Evolutionary conservation across 1,140 invertebrate genomes (phyloP).

Genomic region (Gonioctena quinquepunctata): DNA sequence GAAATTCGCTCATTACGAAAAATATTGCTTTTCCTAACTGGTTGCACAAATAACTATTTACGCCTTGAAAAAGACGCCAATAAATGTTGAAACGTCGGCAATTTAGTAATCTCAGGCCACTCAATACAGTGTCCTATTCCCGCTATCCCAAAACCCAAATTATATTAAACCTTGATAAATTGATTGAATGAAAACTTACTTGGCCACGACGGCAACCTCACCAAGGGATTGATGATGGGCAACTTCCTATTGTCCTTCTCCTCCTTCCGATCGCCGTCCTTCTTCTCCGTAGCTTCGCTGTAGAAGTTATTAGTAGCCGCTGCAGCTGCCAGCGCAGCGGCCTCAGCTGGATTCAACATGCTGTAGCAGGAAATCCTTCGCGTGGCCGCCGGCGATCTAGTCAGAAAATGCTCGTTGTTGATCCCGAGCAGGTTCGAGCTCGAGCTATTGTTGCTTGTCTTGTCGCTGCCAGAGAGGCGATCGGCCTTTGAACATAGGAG

Average conservation of each 20-base stretch:
- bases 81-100: too few species aligned
- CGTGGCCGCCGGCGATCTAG: conserved; percentile 73
- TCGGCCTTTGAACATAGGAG: conserved; percentile 55
- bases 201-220: conserved; percentile 84
- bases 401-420: conserved; percentile 65
- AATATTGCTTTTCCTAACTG: too few species aligned
- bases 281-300: conserved; percentile 45
- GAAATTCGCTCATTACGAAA: too few species aligned
- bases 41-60: too few species aligned
- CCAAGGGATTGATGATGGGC: conserved; percentile 89
- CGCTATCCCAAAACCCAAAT: too few species aligned
- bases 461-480: conserved; percentile 51
- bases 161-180: too few species aligned
- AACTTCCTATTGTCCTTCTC: conserved; percentile 64
- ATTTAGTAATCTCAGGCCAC: too few species aligned
- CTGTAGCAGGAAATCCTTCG: conserved; percentile 78
- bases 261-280: conserved; percentile 45
- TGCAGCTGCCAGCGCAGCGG: conserved; percentile 62
- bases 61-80: too few species aligned
- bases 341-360: conserved; percentile 69
- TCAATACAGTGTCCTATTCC: too few species aligned
- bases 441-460: conserved; percentile 50
- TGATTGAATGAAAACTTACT: conserved; percentile 71
- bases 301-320: conserved; percentile 58
- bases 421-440: conserved; percentile 65